phyloP scores from a whole-genome alignment of 2,113 vertebrate genomes.

The Coptodon bakossiorum region DNA sequence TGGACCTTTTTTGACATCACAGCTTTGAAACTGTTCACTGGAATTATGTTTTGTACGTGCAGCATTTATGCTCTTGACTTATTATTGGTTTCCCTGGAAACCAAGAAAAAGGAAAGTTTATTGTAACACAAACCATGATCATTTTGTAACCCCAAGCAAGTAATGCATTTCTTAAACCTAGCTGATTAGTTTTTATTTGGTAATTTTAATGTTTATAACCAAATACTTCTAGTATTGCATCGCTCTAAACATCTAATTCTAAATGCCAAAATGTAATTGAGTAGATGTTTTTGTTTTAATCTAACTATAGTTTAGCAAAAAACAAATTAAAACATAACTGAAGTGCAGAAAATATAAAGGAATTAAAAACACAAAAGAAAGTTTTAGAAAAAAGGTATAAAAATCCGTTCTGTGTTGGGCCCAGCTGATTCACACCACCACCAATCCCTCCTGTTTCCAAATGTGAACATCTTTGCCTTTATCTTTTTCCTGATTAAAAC shows the following conservation, averaged over 20 bases:
- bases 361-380: neutral
- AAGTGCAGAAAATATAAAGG: neutral
- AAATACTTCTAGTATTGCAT: neutral
- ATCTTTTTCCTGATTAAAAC: neutral
- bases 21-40: neutral
- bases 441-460: neutral
- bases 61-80: neutral
- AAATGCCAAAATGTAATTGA: accelerated
- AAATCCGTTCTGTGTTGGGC: neutral
- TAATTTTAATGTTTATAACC: neutral
- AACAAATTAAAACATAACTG: neutral
- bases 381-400: neutral
- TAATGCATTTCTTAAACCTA: neutral
- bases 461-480: neutral
- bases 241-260: too few relatives aligned
- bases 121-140: neutral
- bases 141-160: neutral
- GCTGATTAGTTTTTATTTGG: neutral
- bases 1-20: neutral
- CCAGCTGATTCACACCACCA: neutral
- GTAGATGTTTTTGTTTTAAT: neutral
- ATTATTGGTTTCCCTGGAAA: neutral
- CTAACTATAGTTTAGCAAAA: neutral
- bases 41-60: neutral
- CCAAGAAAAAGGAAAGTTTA: neutral